Evolutionary conservation across 2,797 vertebrate genomes (phyloP).

Genomic region (Psittacula echo): DNA sequence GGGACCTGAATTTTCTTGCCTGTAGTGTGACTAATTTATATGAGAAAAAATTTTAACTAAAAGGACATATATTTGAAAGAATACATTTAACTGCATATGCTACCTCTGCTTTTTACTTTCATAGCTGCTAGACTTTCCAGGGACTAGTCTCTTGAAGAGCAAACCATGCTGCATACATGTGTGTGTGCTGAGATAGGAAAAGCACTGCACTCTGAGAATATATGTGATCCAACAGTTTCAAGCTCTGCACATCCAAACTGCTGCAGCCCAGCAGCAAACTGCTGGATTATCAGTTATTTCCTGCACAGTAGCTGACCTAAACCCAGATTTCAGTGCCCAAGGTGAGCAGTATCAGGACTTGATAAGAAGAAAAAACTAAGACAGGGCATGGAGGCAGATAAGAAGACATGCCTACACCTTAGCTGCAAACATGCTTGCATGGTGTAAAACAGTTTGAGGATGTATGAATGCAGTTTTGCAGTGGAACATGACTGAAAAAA

Average conservation of each 20-base stretch:
- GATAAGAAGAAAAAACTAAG: background rate
- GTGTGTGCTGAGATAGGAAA: background rate
- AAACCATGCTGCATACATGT: rapidly evolving
- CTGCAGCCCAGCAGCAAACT: background rate
- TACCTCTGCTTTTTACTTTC: background rate
- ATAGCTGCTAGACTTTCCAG: background rate
- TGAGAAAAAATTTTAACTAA: background rate
- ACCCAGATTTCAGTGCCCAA: background rate
- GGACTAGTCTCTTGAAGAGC: background rate
- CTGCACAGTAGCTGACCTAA: background rate
- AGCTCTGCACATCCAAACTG: background rate
- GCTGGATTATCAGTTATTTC: background rate
- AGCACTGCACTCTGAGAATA: background rate
- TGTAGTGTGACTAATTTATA: background rate
- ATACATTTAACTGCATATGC: background rate
- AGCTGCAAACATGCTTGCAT: background rate
- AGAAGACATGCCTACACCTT: background rate
- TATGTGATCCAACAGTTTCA: background rate
- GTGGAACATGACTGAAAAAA: background rate
- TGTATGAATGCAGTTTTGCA: background rate
- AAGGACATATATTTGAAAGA: conserved; percentile 7
- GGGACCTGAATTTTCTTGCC: background rate
- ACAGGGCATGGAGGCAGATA: background rate
- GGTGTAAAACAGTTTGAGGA: background rate
- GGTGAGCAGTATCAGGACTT: background rate